Base-by-base conservation (phyloP, 2,113 vertebrate genomes). In the Martes martes region DNA sequence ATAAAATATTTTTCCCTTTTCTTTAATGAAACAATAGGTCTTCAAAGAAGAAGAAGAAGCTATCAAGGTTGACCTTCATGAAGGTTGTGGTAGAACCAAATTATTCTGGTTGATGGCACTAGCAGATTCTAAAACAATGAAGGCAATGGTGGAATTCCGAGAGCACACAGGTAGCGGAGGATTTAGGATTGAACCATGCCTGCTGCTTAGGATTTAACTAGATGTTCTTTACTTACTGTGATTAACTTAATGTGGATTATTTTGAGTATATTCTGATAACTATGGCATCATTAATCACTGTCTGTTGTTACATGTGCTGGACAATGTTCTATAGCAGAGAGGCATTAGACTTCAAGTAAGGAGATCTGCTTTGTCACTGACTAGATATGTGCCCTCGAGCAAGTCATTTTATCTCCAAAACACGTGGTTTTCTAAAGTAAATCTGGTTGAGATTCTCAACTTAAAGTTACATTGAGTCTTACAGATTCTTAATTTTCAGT, bases 11-110 rank as follows among this genome's bases (percentile, higher is more conserved):
- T 97, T 89, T 73, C 26, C 18, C 42, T 89, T 94, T 42, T 94
- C 10, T 97, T 90, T 97, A 95, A 67, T 97, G 94, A 94, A 98
- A 96, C 39, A 63, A 76, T 98, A 99, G 99, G 99, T 99, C 82
- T 99, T 99, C 98, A 99, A 99, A 98, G 99, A 99, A 98, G 99
- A 99, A 97, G 99, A 99, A 98, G 99, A 99, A 98, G 99, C 99
- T 96, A 99, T 99, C 93, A 99, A 99, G 96, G 99, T 99, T 92
- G 99, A 99, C 98, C 99, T 99, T 92, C 99, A 99, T 1, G 99
- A 99, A 98, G 99, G 99, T 4, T 99, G 99, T 98, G 99, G 99
- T 82, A 99, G 99, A 98, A 99, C 99, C 80, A 99, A 99, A 97
- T 99, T 99, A 81, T 99, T 99, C 98, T 99, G 99, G 99, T 99